Evolutionary conservation across 2,113 vertebrate species (phyloP), one percentile per base, ranked within the genome.

Genomic region (Semnornis frantzii): DNA sequence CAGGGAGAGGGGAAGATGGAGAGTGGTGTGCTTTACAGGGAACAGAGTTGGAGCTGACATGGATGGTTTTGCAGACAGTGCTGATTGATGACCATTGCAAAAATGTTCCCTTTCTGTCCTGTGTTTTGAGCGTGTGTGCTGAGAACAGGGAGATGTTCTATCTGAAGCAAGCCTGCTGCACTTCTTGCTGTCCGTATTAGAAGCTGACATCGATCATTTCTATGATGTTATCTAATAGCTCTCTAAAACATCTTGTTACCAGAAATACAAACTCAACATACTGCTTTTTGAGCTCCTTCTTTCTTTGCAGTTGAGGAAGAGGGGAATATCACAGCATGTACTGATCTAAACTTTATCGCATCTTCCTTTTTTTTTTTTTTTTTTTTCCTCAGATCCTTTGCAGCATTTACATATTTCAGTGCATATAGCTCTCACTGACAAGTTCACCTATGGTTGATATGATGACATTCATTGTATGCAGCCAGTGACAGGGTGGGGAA

Each of bases 21-120:
- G 60, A 54, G 7, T 57, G 2, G 54, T 60, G 48, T 91, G n/a
- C 60, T 80, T 76, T 77, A 37, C 18, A 37, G 42, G 54, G 54
- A 70, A 6, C 42, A 25, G 71, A 52, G 46, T 16, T 66, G 27
- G 46, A 74, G 31, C 57, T 60, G 42, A 64, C 34, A 28, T 33
- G 46, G 64, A 17, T 66, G 60, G 57, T 23, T 83, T 88, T 90
- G 55, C 31, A 18, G 18, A 5, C 50, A 37, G 24, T 55, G 25
- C 55, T 55, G n/a, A 87, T 68, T 59, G 52, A 83, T 94, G 64
- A 17, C 44, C 21, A 9, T 27, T 73, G 54, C 57, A 58, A 74
- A 31, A 94, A 54, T 87, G 57, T 93, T 95, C 52, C 19, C 6
- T 59, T 74, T 85, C 27, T 71, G 64, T 59, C 54, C 54, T 65